phyloP scores from a whole-genome alignment of 1,140 invertebrate species.

The Danaus melanippus region DNA sequence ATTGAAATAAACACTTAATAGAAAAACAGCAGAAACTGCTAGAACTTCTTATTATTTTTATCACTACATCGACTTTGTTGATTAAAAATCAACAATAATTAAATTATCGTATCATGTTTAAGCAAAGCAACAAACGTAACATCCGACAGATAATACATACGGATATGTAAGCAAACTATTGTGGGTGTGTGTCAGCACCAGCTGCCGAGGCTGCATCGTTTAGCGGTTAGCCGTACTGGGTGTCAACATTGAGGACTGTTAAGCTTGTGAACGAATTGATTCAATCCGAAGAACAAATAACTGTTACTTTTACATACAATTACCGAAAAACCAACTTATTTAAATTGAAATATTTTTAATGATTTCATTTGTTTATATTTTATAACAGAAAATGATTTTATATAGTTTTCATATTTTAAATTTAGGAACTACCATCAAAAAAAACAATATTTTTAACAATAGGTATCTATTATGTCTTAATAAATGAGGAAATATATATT shows the following conservation, averaged over 20 bases:
- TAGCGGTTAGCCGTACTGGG: constrained; percentile 39
- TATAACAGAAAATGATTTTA: too few species aligned
- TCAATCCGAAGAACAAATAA: too few species aligned
- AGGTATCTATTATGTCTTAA: too few species aligned
- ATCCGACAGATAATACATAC: constrained; percentile 53
- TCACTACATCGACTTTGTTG: too few species aligned
- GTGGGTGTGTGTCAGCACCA: constrained; percentile 46
- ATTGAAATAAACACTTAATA: too few species aligned
- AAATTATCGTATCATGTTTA: constrained; percentile 41
- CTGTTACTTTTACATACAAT: too few species aligned
- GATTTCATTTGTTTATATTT: constrained; percentile 19
- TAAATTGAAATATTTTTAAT: too few species aligned
- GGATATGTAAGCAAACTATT: constrained; percentile 55
- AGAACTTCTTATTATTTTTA: too few species aligned
- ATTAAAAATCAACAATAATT: constrained; percentile 13
- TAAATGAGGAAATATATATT: too few species aligned
- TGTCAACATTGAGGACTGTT: constrained; percentile 25
- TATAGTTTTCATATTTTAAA: too few species aligned
- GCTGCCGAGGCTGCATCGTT: constrained; percentile 42
- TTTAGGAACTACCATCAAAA: not conserved
- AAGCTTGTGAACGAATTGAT: constrained; percentile 3
- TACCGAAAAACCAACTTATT: too few species aligned
- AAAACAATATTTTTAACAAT: not conserved
- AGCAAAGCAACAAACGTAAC: constrained; percentile 53
- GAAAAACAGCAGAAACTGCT: too few species aligned